Evolutionary conservation across 2,888 invertebrate genomes (phyloP).

Genomic region (Gandaritis pyraliata): DNA sequence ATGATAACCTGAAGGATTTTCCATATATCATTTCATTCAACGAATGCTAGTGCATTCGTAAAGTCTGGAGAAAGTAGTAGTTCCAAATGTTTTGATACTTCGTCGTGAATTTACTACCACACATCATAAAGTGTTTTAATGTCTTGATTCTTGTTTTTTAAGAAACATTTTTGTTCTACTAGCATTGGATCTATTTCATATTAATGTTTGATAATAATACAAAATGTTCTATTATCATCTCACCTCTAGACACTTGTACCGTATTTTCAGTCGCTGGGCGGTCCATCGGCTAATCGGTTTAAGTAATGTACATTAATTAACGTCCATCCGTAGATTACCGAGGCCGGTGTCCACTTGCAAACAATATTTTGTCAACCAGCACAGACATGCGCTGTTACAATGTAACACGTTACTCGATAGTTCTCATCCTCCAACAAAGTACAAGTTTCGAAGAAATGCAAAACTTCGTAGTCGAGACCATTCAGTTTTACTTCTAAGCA

Average conservation of each 20-base stretch:
- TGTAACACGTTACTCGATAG: conserved; percentile 3
- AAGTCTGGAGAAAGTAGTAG: no score
- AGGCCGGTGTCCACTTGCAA: conserved; percentile 56
- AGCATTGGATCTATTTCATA: no score
- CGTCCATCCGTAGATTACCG: conserved; percentile 64
- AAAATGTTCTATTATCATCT: not conserved
- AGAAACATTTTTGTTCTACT: no score
- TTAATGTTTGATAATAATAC: no score
- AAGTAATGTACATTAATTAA: conserved; percentile 78
- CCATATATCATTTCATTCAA: not conserved
- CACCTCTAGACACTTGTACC: conserved; percentile 26
- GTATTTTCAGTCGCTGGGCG: conserved; percentile 49
- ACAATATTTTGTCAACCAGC: conserved; percentile 75
- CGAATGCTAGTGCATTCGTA: no score
- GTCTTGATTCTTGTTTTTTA: no score
- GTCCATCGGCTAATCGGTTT: conserved; percentile 70
- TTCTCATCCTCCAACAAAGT: not conserved
- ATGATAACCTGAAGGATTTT: not conserved
- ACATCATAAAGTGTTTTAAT: no score
- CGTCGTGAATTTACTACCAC: no score
- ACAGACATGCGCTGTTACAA: conserved; percentile 29
- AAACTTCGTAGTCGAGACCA: no score
- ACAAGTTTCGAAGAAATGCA: not conserved
- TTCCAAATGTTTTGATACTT: no score
- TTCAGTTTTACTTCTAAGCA: no score